phyloP scores from a whole-genome alignment of 2,888 invertebrate species.

The Megamerina dolium region DNA sequence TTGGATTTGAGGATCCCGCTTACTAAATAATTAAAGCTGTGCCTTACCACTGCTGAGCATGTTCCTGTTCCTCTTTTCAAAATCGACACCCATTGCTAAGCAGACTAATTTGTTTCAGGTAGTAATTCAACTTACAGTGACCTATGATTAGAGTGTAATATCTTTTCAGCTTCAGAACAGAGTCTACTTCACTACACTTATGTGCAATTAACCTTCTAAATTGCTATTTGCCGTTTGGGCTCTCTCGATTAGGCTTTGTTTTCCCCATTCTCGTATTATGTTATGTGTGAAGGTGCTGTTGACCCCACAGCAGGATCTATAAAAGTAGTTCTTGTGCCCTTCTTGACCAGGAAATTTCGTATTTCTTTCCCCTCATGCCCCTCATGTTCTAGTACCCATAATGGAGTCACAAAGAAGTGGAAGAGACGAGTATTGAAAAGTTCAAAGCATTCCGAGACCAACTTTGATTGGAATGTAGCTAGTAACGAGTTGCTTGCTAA shows the following conservation, averaged over 20 bases:
- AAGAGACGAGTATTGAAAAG: background rate
- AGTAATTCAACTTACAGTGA: background rate
- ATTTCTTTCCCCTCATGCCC: background rate
- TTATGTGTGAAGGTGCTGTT: background rate
- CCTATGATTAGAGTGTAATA: background rate
- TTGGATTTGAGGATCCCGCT: too few species aligned
- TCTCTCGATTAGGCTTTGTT: background rate
- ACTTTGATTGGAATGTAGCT: background rate
- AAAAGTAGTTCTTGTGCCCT: background rate
- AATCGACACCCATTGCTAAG: too few species aligned
- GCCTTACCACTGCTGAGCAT: too few species aligned
- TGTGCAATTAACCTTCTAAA: background rate
- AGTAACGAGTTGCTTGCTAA: too few species aligned
- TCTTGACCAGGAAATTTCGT: background rate
- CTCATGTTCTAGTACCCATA: background rate
- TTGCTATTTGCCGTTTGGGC: background rate
- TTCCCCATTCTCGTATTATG: background rate
- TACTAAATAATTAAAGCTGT: too few species aligned
- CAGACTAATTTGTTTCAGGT: background rate
- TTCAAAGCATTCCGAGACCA: background rate
- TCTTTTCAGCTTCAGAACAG: background rate
- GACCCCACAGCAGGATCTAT: background rate
- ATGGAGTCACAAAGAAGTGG: background rate
- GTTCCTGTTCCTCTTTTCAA: too few species aligned
- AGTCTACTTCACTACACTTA: background rate